Conservation (phyloP, 2,113 vertebrate genomes). For the Prunella himalayana region DNA sequence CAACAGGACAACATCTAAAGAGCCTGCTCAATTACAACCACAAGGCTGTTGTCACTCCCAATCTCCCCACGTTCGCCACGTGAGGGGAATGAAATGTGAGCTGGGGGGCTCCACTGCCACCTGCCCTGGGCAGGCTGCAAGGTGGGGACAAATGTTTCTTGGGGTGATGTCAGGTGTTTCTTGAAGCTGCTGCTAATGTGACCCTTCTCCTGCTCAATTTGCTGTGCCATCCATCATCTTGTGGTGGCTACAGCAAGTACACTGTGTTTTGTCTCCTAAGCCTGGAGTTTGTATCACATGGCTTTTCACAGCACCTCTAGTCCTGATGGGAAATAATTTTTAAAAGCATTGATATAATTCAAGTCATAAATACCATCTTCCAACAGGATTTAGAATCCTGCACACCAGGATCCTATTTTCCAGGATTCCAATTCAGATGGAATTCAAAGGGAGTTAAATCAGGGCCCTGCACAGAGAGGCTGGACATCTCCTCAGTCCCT, state of each 20-base stretch:
- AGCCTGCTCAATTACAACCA: neutral
- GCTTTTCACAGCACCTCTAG: neutral
- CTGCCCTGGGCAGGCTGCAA: neutral
- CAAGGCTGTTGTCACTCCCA: neutral
- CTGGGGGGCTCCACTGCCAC: neutral
- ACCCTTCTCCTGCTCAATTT: neutral
- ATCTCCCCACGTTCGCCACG: rapidly evolving
- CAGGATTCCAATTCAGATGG: neutral
- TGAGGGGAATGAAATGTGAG: neutral
- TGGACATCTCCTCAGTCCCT: neutral
- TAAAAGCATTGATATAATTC: neutral
- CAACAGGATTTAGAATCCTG: neutral
- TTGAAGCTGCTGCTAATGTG: neutral
- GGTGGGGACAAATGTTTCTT: neutral
- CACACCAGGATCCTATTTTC: neutral
- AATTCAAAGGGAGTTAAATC: neutral
- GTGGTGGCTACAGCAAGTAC: neutral
- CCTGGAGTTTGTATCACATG: neutral
- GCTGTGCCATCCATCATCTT: neutral
- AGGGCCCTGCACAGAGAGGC: neutral
- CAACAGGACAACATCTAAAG: conserved; percentile 41
- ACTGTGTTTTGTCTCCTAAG: neutral
- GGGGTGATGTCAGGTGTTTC: neutral
- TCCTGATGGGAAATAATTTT: neutral
- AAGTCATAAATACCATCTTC: neutral